phyloP scores from a whole-genome alignment of 2,888 invertebrate species.

The Eledona agricola region DNA sequence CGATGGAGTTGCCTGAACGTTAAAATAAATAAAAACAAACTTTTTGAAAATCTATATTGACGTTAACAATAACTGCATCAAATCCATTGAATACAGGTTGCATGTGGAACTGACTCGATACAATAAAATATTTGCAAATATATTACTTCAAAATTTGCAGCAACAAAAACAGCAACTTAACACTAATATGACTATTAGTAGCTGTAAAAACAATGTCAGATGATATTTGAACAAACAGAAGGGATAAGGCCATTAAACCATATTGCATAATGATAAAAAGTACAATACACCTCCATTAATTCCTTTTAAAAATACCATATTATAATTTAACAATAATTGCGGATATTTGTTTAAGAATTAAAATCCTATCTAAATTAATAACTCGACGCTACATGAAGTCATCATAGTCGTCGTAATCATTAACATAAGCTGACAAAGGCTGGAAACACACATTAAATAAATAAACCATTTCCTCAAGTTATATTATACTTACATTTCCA shows the following conservation, averaged over 20 bases:
- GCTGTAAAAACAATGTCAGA: conserved; percentile 17
- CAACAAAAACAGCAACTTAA: conserved; percentile 25
- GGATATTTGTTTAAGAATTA: conserved; percentile 25
- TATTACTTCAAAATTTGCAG: conserved; percentile 21
- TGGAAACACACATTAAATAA: conserved; percentile 61
- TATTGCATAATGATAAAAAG: conserved; percentile 27
- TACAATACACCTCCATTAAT: conserved; percentile 23
- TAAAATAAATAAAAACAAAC: conserved; percentile 4
- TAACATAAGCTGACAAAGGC: conserved; percentile 75
- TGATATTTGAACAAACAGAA: conserved; percentile 29
- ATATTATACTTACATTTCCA: conserved; percentile 71
- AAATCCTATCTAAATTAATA: conserved; percentile 27
- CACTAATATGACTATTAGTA: conserved; percentile 19
- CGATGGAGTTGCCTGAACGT: neutral
- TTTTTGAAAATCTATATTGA: conserved; percentile 19
- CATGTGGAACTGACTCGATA: conserved; percentile 19
- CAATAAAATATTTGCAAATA: conserved; percentile 16
- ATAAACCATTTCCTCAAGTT: too few species aligned
- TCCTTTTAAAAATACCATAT: conserved; percentile 26
- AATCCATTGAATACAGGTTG: conserved; percentile 34
- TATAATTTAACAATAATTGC: conserved; percentile 28
- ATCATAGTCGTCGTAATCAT: conserved; percentile 70
- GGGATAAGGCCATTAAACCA: conserved; percentile 10
- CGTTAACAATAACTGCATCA: conserved; percentile 32
- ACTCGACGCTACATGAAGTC: conserved; percentile 78